A percentile compares a stretch with the other conserved stretches of the same genome.
Evolutionary conservation across 2,797 vertebrate species (phyloP).

Genomic region (Dermochelys coriacea): DNA sequence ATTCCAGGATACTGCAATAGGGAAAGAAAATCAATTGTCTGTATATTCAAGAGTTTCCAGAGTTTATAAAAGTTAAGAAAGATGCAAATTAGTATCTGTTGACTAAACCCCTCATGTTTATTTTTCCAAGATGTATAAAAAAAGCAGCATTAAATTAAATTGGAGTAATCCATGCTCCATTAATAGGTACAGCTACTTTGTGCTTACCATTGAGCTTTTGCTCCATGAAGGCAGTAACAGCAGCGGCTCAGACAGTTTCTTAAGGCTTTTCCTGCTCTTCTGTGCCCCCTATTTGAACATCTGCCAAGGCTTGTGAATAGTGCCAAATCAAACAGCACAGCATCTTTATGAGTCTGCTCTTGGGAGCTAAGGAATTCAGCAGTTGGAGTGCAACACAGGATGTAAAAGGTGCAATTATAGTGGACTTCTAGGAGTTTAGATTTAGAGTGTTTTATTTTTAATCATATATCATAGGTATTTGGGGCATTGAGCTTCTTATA

Average conservation of each 20-base stretch:
- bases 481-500: conserved; percentile 35
- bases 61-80: conserved; percentile 24
- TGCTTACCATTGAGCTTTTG: conserved; percentile 64
- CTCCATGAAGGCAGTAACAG: conserved; percentile 50
- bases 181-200: conserved; percentile 37
- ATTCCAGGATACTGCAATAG: conserved; percentile 4
- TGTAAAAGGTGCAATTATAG: conserved; percentile 67
- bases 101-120: conserved; percentile 23
- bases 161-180: background rate
- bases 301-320: conserved; percentile 74
- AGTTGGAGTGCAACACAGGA: conserved; percentile 58
- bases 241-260: conserved; percentile 78
- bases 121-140: conserved; percentile 23
- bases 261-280: conserved; percentile 78
- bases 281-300: conserved; percentile 80
- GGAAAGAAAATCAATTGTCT: conserved; percentile 11
- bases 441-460: conserved; percentile 46
- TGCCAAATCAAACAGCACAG: conserved; percentile 83
- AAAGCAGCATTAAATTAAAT: conserved; percentile 26
- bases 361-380: conserved; percentile 76
- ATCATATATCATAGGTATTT: conserved; percentile 49
- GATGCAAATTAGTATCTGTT: background rate
- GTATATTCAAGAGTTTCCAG: background rate
- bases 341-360: conserved; percentile 73
- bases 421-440: conserved; percentile 60